A percentile compares a stretch with the other conserved stretches of the same genome.
Conservation (phyloP, 2,113 vertebrate genomes). For the Mobula hypostoma region DNA sequence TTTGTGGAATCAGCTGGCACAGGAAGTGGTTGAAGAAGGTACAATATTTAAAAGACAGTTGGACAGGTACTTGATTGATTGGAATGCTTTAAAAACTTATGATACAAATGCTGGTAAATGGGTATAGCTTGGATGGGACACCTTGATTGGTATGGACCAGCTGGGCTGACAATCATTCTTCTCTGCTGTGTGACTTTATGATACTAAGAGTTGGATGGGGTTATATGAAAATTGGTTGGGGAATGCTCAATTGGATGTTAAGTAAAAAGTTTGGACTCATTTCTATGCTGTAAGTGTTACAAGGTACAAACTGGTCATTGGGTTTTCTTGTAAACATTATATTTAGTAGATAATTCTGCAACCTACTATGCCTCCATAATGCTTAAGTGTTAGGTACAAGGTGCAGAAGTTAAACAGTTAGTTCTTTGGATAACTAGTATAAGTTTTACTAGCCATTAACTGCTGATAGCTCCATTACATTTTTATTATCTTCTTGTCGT, state of each 20-base stretch:
- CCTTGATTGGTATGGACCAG: no score
- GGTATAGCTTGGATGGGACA: no score
- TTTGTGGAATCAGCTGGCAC: no score
- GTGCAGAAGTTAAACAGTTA: neutral
- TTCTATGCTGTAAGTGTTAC: neutral
- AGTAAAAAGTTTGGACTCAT: neutral
- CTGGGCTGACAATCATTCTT: no score
- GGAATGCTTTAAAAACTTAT: no score
- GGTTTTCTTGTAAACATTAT: neutral
- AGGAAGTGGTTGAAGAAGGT: no score
- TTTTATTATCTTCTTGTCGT: neutral
- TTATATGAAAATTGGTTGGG: neutral
- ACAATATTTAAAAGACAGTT: no score
- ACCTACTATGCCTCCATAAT: neutral
- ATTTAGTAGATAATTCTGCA: neutral
- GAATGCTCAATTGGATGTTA: neutral
- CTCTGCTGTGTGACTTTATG: no score
- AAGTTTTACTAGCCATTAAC: neutral
- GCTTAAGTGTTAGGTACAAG: neutral
- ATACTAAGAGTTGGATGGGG: neutral
- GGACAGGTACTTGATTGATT: no score
- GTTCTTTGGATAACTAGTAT: neutral
- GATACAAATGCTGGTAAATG: no score
- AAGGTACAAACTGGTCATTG: neutral
- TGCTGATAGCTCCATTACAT: neutral